Conservation (phyloP, 2,888 invertebrate species). For the Drosophila fulvimacula region DNA sequence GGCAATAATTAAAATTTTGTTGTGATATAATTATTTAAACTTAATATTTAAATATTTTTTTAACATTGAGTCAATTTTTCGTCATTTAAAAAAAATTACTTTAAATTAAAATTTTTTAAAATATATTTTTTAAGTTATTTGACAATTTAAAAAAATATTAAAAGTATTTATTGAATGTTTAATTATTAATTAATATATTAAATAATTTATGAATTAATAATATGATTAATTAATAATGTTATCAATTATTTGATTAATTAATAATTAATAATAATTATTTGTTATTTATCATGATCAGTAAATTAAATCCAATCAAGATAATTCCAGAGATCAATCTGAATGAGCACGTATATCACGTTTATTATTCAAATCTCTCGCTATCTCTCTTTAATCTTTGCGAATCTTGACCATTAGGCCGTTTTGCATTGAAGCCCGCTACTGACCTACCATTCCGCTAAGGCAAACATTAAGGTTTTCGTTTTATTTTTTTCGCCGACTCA, state of each 20-base stretch:
- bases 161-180: neutral
- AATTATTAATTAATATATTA: too few species aligned
- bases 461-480: conserved; percentile 30
- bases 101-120: too few species aligned
- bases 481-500: conserved; percentile 11
- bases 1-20: too few species aligned
- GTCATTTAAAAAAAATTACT: too few species aligned
- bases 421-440: conserved; percentile 15
- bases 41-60: neutral
- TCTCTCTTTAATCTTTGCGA: neutral
- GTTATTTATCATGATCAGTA: neutral
- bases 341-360: neutral
- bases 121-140: too few species aligned
- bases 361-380: neutral
- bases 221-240: too few species aligned
- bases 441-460: conserved; percentile 46
- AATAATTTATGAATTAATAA: too few species aligned
- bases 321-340: neutral
- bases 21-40: neutral
- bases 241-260: too few species aligned
- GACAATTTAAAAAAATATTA: too few species aligned
- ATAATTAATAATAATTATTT: too few species aligned
- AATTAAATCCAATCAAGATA: neutral
- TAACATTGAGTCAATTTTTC: too few species aligned
- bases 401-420: conserved; percentile 12